Conservation (phyloP, 2,797 vertebrate species). For the Pangasius larnaudii region DNA sequence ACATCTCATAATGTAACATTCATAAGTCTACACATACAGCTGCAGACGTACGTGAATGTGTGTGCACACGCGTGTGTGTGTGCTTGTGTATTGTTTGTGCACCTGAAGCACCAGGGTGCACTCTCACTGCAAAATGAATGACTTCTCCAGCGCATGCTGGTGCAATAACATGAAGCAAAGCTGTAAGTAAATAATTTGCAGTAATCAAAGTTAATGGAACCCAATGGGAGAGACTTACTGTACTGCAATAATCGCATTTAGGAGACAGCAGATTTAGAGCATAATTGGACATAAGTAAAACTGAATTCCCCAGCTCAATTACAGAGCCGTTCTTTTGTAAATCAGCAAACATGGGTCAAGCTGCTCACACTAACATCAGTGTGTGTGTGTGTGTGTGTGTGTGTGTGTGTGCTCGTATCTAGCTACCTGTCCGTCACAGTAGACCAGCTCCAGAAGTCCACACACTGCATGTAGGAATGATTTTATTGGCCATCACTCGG, state of each 20-base stretch:
- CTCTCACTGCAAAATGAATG: constrained; percentile 46
- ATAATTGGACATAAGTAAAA: constrained; percentile 82
- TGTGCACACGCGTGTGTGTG: constrained; percentile 9
- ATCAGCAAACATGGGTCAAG: constrained; percentile 66
- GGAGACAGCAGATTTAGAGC: constrained; percentile 80
- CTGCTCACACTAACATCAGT: constrained; percentile 33
- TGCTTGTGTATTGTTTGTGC: constrained; percentile 44
- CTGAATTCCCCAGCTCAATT: constrained; percentile 78
- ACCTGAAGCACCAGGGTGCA: constrained; percentile 47
- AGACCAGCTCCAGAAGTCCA: background rate
- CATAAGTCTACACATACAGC: background rate
- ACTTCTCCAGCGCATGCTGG: constrained; percentile 56
- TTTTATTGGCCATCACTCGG: constrained; percentile 18
- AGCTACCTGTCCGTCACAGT: constrained; percentile 12
- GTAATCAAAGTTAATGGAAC: constrained; percentile 87
- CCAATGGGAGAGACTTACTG: constrained; percentile 80
- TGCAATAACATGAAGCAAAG: constrained; percentile 77
- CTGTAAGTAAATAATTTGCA: constrained; percentile 88
- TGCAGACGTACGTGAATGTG: background rate
- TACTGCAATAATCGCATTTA: constrained; percentile 85
- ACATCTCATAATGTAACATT: background rate
- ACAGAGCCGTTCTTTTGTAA: constrained; percentile 70
- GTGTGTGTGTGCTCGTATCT: background rate
- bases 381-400: constrained; percentile 1
- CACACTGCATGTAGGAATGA: constrained; percentile 13